Base-by-base conservation (phyloP, 2,888 invertebrate species). In the Leptinotarsa rubiginosa region DNA sequence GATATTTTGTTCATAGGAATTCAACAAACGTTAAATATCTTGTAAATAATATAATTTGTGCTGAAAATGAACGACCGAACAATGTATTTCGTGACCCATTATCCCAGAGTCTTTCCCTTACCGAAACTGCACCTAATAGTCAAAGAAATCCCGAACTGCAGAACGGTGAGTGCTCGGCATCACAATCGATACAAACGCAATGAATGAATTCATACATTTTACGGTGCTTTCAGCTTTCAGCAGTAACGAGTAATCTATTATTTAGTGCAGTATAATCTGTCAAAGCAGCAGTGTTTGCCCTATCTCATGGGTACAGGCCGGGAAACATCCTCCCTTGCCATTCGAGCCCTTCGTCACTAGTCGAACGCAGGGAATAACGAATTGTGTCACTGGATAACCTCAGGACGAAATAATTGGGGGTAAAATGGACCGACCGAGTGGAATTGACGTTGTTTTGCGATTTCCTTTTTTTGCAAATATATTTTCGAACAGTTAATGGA, bases 231-330 rank as follows among this genome's bases (percentile, higher is more conserved):
- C 69, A 47, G 80, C 79, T 81, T 81, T 77, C 77, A 76, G 77
- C 75, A 75, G 77, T 79, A 77, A 81, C 83, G 80, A 81, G 82
- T 84, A 84, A 83, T 82, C 84, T 85, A 84, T 85, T 85, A 85
- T 85, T 85, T 83, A 84, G 82, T 85, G 82, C 83, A 83, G 81
- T 80, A 82, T 86, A 86, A 86, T 86, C 85, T 85, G 84, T 85
- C 84, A 86, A 85, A 85, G 85, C 83, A 81, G 78, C 81, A 77
- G 83, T 82, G 82, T 84, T 83, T 81, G 82, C 83, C 85, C 82
- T 86, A 85, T 85, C 85, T 84, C 81, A 77, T 81, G 77, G 80
- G 82, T 81, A 83, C 85, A 84, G 83, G 80, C 84, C 81, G 71
- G 73, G 69, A 68, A 69, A 70, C 70, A 71, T 72, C 67, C 18